These are phyloP conservation scores for Pteropus alecto DNA, from an alignment of 2,113 vertebrate species.

Conservation along the genomic window DNA sequence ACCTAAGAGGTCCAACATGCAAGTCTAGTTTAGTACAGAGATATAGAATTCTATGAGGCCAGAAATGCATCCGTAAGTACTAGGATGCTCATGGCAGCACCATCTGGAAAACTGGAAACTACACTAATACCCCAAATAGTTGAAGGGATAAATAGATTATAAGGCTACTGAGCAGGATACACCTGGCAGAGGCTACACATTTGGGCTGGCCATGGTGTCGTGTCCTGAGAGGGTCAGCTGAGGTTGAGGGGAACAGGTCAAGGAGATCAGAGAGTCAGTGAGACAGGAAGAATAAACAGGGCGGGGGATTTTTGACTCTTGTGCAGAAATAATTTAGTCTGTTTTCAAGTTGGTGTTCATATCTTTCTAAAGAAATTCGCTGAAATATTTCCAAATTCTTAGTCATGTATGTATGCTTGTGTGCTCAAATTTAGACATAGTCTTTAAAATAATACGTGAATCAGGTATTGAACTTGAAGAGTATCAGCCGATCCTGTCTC, in stretches of 20 bases:
- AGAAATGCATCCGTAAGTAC: background rate
- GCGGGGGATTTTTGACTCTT: background rate
- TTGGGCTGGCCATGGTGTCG: accelerated
- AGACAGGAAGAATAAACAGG: background rate
- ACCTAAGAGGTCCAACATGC: background rate
- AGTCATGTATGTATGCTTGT: background rate
- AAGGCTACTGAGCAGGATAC: background rate
- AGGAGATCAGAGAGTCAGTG: background rate
- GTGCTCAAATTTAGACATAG: background rate
- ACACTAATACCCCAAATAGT: accelerated
- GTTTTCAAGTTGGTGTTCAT: background rate
- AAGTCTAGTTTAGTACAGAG: background rate
- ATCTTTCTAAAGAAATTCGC: background rate
- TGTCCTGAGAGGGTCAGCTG: background rate
- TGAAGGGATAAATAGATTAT: background rate
- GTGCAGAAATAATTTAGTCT: background rate
- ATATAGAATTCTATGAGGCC: background rate
- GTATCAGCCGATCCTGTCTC: background rate
- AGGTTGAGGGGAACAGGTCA: background rate
- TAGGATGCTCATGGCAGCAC: accelerated
- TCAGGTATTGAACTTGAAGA: background rate
- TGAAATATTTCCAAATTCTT: background rate
- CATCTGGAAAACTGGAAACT: background rate
- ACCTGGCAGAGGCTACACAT: background rate
- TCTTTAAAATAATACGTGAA: background rate